These are phyloP conservation scores for Ecdyonurus torrentis DNA, from an alignment of 2,888 invertebrate genomes.

Conservation along the genomic window DNA sequence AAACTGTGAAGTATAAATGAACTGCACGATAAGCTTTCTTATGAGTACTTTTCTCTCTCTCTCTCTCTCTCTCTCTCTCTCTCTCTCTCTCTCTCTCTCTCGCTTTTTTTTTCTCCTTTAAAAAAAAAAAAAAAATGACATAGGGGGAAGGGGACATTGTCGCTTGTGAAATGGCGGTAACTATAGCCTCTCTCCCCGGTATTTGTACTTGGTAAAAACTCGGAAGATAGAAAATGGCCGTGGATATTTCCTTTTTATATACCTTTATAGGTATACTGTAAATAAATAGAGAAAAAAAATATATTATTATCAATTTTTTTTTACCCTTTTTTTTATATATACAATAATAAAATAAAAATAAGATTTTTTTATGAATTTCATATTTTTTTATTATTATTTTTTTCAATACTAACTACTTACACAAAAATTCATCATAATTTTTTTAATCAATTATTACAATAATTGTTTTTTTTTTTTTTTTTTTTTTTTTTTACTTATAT, in stretches of 20 bases:
- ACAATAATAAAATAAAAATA: no score
- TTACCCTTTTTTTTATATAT: neutral
- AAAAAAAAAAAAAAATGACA: no score
- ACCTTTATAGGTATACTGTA: neutral
- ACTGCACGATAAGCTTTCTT: no score
- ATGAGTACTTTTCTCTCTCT: no score
- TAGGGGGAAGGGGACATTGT: no score
- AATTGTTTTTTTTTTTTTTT: neutral
- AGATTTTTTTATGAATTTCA: no score
- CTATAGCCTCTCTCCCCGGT: neutral
- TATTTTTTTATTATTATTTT: neutral
- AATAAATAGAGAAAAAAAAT: neutral
- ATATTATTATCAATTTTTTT: neutral
- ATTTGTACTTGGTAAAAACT: neutral
- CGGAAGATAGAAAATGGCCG: neutral
- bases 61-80: no score
- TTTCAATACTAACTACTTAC: neutral
- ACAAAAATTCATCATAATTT: neutral
- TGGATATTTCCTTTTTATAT: neutral
- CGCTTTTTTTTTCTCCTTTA: no score
- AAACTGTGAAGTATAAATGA: no score
- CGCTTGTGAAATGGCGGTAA: neutral
- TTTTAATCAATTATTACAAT: no score
- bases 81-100: no score
- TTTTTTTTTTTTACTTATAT: neutral